phyloP scores from a whole-genome alignment of 2,797 vertebrate genomes.

The Poecilia picta region DNA sequence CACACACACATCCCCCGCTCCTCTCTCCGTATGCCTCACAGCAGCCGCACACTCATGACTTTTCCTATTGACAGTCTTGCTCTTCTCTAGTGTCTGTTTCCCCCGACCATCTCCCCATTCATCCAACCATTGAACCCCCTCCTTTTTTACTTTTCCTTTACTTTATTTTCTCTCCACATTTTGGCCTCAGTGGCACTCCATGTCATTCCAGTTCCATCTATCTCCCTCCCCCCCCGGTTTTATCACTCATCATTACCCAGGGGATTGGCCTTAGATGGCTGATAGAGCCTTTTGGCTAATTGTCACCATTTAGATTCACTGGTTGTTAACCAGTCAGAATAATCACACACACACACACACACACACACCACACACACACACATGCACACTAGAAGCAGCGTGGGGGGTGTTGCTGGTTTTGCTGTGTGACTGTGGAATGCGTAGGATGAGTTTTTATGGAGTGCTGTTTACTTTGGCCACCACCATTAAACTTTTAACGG shows the following conservation, averaged over 20 bases:
- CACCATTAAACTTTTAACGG: conserved; percentile 88
- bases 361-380: no score
- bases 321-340: conserved; percentile 78
- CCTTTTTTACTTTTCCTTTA: conserved; percentile 12
- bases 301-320: conserved; percentile 84
- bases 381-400: conserved; percentile 50
- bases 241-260: conserved; percentile 81
- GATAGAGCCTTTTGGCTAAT: conserved; percentile 82
- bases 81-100: conserved; percentile 49
- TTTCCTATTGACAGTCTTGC: conserved; percentile 57
- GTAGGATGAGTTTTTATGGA: conserved; percentile 86
- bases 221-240: conserved; percentile 54
- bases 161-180: conserved; percentile 12
- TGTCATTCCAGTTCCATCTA: conserved; percentile 48
- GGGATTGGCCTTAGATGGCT: conserved; percentile 82
- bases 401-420: conserved; percentile 75
- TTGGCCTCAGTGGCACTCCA: conserved; percentile 23
- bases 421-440: conserved; percentile 79
- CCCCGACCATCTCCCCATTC: conserved; percentile 37
- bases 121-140: conserved; percentile 47
- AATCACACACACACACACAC: conserved; percentile 57
- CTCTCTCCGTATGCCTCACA: conserved; percentile 42
- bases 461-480: conserved; percentile 87
- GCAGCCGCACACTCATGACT: conserved; percentile 36
- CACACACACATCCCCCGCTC: conserved; percentile 14